Evolutionary conservation across 2,113 vertebrate species (phyloP), one percentile per base, ranked within the genome.

Genomic region (Aplodontia rufa): DNA sequence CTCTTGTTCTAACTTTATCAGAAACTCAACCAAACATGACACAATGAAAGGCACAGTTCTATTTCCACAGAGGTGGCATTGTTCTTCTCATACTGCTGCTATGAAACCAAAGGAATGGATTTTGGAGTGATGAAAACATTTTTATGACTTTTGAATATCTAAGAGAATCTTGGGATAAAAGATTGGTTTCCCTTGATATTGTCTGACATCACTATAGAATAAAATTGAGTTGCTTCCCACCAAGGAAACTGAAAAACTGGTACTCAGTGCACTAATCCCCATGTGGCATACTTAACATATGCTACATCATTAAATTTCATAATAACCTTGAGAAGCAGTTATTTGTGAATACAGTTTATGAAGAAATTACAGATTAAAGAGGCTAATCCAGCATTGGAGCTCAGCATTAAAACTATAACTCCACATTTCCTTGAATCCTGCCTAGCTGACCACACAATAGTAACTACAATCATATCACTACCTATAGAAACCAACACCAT

Each of bases 361-460:
- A 81, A 49, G 71, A 72, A 68, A 35, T 26, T 86, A 22, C 78
- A 69, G 84, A 32, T 82, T 74, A 82, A 42, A 62, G n/a, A 69
- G 2, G 32, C n/a, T 86, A 83, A 47, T 20, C 42, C 28, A 71
- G 53, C 7, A 30, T 4, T n/a, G 14, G 51, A 45, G 12, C 28
- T 26, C 3, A 5, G 24, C 1, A 47, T 35, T 68, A 22, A 45
- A 62, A 55, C 13, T 32, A n/a, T 35, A 45, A 1, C 6, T 37
- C 20, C 28, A 24, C 20, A 9, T 5, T 26, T 13, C 20, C 47
- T 74, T 9, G 30, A 37, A 1, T 16, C 42, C 32, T 1, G 5
- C 26, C 45, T 6, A 28, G 10, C 14, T 86, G 35, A n/a, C 6
- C 6, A 32, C 16, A 26, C 3, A 20, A 42, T 14, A 40, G 32